Evolutionary conservation across 1,140 invertebrate genomes (phyloP).

Genomic region (Heterodera carotae): DNA sequence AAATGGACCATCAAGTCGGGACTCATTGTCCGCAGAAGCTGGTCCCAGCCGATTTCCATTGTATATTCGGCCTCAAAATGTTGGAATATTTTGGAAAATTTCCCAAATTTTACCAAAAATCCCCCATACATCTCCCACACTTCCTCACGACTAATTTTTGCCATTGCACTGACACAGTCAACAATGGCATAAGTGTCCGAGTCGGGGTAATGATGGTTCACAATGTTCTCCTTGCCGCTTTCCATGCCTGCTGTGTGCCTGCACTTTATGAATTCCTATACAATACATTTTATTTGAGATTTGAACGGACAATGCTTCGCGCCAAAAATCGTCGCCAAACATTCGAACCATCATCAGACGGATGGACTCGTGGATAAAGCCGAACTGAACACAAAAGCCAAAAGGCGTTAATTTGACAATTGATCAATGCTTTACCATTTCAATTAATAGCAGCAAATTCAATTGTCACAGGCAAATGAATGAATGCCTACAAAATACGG

Average conservation of each 20-base stretch:
- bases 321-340: conserved; percentile 51
- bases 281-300: conserved; percentile 5
- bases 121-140: conserved; percentile 60
- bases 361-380: conserved; percentile 50
- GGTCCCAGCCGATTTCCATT: conserved; percentile 62
- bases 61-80: conserved; percentile 42
- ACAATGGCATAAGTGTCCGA: conserved; percentile 56
- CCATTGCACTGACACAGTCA: conserved; percentile 46
- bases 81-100: background rate
- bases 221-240: conserved; percentile 58
- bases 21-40: conserved; percentile 57
- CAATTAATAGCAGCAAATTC: too few relatives aligned
- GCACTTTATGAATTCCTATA: background rate
- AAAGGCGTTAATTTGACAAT: background rate
- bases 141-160: conserved; percentile 53
- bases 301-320: conserved; percentile 36
- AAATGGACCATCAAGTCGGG: conserved; percentile 55
- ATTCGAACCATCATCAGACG: conserved; percentile 48
- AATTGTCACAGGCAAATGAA: too few relatives aligned
- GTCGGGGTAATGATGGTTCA: conserved; percentile 55
- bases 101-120: conserved; percentile 41
- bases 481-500: too few relatives aligned
- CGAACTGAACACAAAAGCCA: conserved; percentile 39
- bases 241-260: conserved; percentile 58
- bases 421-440: too few relatives aligned